phyloP scores from a whole-genome alignment of 2,888 invertebrate genomes.

The Scaeva pyrastri region DNA sequence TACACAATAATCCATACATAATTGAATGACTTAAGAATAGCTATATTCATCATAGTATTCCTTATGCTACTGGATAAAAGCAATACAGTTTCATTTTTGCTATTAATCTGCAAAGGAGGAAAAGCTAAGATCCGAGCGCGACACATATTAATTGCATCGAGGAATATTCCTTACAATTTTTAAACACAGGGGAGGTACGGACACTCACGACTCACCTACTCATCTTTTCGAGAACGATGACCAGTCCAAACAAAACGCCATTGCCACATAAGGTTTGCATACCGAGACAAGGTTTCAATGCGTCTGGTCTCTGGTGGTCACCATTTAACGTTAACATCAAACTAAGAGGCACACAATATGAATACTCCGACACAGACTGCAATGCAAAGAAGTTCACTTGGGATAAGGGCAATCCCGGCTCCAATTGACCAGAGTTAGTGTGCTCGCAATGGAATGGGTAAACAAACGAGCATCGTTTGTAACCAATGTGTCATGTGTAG shows the following conservation, averaged over 20 bases:
- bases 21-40: slow-evolving; percentile 31
- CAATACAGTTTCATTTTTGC: slow-evolving; percentile 61
- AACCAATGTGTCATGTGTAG: slow-evolving; percentile 72
- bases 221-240: slow-evolving; percentile 46
- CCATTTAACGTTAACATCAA: slow-evolving; percentile 47
- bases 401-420: slow-evolving; percentile 56
- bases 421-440: slow-evolving; percentile 55
- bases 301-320: slow-evolving; percentile 60
- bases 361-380: slow-evolving; percentile 9
- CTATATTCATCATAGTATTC: slow-evolving; percentile 22
- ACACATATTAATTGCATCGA: slow-evolving; percentile 72
- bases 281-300: slow-evolving; percentile 37
- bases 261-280: slow-evolving; percentile 58
- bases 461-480: slow-evolving; percentile 75
- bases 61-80: slow-evolving; percentile 19
- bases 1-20: slow-evolving; percentile 11
- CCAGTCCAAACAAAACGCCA: slow-evolving; percentile 64
- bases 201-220: slow-evolving; percentile 69
- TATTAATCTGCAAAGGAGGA: slow-evolving; percentile 58
- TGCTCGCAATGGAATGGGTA: slow-evolving; percentile 62
- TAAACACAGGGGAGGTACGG: slow-evolving; percentile 63
- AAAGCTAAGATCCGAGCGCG: slow-evolving; percentile 59
- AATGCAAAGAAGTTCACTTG: slow-evolving; percentile 53
- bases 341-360: slow-evolving; percentile 32
- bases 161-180: slow-evolving; percentile 59